Base-by-base conservation (phyloP, 35 echinoderm and acorn worm genomes). In the Diadema setosum region DNA sequence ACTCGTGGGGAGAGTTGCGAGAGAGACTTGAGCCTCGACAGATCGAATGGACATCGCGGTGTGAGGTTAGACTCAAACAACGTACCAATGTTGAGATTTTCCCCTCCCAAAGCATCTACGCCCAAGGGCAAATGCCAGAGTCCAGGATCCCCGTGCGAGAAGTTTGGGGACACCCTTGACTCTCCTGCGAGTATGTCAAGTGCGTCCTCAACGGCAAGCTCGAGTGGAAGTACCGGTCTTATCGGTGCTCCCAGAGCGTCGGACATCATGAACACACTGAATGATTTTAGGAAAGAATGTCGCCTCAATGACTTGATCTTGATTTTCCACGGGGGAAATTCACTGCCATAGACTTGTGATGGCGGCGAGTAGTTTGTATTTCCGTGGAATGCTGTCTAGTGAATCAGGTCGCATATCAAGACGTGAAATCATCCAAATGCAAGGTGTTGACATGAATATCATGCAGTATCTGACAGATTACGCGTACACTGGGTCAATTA, bases 361-460 rank as follows among this genome's bases (percentile, higher is more conserved):
- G 52, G 89, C 94, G 1, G 89, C 94, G 0, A 91, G 89, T 18
- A 96, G 94, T 69, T 75, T 85, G 6, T 96, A 96, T 43, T 96
- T 96, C 39, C 85, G 90, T 7, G 90, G 85, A 7, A 91, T 92
- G 30, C 58, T 96, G 41, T 90, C 84, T 1, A 76, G 69, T 31
- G 56, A 61, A 7, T 80, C 84, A 5, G 81, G 89, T 30, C 94
- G 81, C 31, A 49, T 91, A 5, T 83, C 89, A 0, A 46, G 89
- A 46, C 85, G 91, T 12, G 94, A 96, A 21, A 88, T 91, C 46
- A 92, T 96, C 56, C 84, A 96, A 78, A 96, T 96, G 94, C 86
- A 90, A 17, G 94, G 94, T 14, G 94, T 96, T 17, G 89, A 96
- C 80, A 92, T 87, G 83, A 56, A 82, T 9, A 86, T 96, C 32